phyloP scores from a whole-genome alignment of 2,888 invertebrate genomes.

The Ischnura elegans region DNA sequence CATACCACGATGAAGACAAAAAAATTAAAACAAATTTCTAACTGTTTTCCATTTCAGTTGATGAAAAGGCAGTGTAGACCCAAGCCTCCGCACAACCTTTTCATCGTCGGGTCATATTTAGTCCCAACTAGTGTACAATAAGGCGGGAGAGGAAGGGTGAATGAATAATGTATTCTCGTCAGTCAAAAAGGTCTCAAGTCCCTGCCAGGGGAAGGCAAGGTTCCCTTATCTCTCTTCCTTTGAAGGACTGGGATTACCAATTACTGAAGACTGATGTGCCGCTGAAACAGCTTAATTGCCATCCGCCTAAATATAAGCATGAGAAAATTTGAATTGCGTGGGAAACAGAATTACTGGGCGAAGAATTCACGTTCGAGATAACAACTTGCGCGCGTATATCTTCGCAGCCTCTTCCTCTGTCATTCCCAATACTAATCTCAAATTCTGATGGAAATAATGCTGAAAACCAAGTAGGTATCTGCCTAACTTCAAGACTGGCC shows the following conservation, averaged over 20 bases:
- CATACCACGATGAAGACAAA: background rate
- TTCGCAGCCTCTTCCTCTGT: background rate
- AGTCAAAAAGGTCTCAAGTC: background rate
- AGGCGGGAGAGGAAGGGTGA: background rate
- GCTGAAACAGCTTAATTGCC: constrained; percentile 17
- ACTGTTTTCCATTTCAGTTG: background rate
- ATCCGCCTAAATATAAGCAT: background rate
- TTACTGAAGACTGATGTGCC: constrained; percentile 48
- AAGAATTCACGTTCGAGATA: background rate
- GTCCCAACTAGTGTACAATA: background rate
- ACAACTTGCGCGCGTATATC: background rate
- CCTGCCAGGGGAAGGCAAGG: background rate
- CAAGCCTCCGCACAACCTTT: background rate
- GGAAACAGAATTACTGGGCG: background rate
- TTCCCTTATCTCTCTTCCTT: constrained; percentile 7
- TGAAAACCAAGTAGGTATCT: too few relatives aligned
- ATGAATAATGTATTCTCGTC: constrained; percentile 26
- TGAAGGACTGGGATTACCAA: constrained; percentile 30
- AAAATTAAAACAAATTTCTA: too few relatives aligned
- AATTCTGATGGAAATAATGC: background rate
- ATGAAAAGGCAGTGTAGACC: background rate
- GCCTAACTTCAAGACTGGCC: too few relatives aligned
- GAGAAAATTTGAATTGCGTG: constrained; percentile 1
- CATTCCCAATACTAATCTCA: background rate
- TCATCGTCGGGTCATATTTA: background rate